Evolutionary conservation across 2,888 invertebrate genomes (phyloP).

Genomic region (Linnaemya vulpina): DNA sequence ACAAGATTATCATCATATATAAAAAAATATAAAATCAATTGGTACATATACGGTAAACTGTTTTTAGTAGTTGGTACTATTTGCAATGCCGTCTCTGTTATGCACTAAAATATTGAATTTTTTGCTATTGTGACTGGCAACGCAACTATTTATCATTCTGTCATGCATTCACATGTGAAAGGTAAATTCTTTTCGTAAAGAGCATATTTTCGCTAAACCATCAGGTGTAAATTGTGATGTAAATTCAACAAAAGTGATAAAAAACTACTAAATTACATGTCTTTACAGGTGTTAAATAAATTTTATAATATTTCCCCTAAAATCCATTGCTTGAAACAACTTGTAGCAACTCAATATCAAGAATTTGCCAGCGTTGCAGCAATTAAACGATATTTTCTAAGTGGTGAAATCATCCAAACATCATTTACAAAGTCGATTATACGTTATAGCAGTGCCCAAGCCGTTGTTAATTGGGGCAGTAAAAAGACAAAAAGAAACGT

Average conservation of each 20-base stretch:
- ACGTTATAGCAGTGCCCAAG: conserved; percentile 48
- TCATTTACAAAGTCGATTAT: conserved; percentile 6
- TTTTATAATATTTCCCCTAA: conserved; percentile 63
- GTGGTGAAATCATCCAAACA: conserved; percentile 47
- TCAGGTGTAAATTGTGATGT: conserved; percentile 48
- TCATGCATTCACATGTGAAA: conserved; percentile 59
- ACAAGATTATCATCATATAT: no score
- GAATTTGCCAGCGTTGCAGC: conserved; percentile 66
- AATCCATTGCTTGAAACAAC: conserved; percentile 30
- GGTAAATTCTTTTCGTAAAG: conserved; percentile 37
- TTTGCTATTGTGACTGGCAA: neutral
- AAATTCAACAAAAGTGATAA: conserved; percentile 33
- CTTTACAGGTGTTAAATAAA: conserved; percentile 79
- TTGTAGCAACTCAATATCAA: conserved; percentile 66
- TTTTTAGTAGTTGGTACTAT: no score
- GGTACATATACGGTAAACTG: neutral
- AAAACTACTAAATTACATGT: conserved; percentile 76
- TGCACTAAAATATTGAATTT: neutral
- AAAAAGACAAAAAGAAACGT: conserved; percentile 89
- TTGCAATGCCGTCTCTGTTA: conserved; percentile 5
- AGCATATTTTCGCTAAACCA: neutral
- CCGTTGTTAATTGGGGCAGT: conserved; percentile 86
- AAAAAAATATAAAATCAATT: no score
- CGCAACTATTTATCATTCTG: conserved; percentile 1
- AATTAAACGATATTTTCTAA: conserved; percentile 9